phyloP scores from a whole-genome alignment of 2,888 invertebrate genomes.

The Torymus tubicola region DNA sequence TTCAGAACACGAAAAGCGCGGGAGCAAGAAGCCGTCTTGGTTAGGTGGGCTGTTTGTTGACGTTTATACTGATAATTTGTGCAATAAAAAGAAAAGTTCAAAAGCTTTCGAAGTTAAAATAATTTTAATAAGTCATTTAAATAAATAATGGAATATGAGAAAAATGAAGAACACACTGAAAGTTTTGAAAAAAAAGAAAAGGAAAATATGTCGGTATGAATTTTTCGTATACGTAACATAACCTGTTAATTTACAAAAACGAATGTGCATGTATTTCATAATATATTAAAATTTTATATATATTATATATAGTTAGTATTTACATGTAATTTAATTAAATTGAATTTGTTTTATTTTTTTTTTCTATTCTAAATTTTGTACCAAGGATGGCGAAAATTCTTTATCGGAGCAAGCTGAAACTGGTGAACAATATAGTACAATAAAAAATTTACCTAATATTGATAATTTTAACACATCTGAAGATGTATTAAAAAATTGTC shows the following conservation, averaged over 20 bases:
- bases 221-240: slow-evolving; percentile 16
- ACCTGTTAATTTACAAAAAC: slow-evolving; percentile 27
- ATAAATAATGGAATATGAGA: slow-evolving; percentile 24
- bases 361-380: slow-evolving; percentile 15
- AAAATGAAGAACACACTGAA: slow-evolving; percentile 4
- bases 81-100: slow-evolving; percentile 11
- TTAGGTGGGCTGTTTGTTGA: slow-evolving; percentile 45
- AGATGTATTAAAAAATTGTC: slow-evolving; percentile 41
- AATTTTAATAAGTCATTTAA: too few relatives aligned
- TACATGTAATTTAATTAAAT: not conserved
- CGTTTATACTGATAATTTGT: slow-evolving; percentile 30
- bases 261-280: not conserved
- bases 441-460: not conserved
- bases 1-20: slow-evolving; percentile 34
- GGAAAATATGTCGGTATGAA: slow-evolving; percentile 30
- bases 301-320: not conserved
- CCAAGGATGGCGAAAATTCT: slow-evolving; percentile 3
- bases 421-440: not conserved
- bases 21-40: slow-evolving; percentile 37
- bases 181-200: not conserved
- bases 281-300: not conserved
- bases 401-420: too few relatives aligned
- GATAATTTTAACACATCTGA: slow-evolving; percentile 36
- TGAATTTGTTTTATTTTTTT: not conserved
- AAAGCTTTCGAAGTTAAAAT: too few relatives aligned